Base-by-base conservation (phyloP, 2,113 vertebrate genomes). In the Thymallus thymallus region DNA sequence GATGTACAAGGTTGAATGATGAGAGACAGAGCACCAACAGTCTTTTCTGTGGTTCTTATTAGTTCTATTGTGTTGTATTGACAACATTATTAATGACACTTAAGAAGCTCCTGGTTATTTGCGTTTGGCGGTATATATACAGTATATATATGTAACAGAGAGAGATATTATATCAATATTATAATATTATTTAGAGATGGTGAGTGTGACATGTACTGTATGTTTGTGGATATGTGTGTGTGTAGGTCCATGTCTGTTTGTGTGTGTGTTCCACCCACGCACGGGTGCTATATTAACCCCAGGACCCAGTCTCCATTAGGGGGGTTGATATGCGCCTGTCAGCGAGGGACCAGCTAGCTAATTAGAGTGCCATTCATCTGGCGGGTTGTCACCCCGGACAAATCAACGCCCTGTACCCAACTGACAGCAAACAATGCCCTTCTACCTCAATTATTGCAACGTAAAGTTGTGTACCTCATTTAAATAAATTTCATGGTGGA, bases 241-340 rank as follows among this genome's bases (percentile, higher is more conserved):
- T 35, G 35, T 41, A 41, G 7, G 46, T 78, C 48, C 83, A 26
- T 65, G 65, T 4, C 32, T 67, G 64, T 81, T 71, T 74, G 71
- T 48, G 72, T 29, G 7, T 23, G 51, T 79, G 73, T 82, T 76
- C 80, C 71, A 69, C 68, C 74, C 70, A 67, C 61, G n/a, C 69
- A 69, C 45, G 76, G 77, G 29, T 79, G 67, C 74, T 41, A 41
- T 10, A 83, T 84, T 85, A 84, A 91, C 80, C 81, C 68, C 69
- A 67, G 51, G 71, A 85, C 74, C 74, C 65, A 51, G 46, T 69
- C 75, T 72, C 72, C 77, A 80, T 91, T 82, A 83, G 32, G 56
- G 35, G 29, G 73, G 64, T 71, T 77, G 74, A 88, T 70, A 69
- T 77, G 69, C 77, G 82, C 74, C 75, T 81, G 70, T 82, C 75